Evolutionary conservation across 2,797 vertebrate species (phyloP).

Genomic region (Saxicola maurus): DNA sequence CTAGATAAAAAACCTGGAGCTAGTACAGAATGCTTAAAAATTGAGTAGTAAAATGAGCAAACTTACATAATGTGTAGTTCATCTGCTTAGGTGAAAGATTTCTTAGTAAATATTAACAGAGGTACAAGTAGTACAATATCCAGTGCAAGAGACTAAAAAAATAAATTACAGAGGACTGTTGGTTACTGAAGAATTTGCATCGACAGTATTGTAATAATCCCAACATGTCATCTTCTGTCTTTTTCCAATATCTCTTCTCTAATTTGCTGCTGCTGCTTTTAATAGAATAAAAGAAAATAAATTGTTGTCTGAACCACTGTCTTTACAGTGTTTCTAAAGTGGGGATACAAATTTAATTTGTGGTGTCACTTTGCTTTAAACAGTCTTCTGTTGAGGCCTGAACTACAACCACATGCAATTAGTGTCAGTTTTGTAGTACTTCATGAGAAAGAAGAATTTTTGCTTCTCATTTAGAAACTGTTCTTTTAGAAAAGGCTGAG

Average conservation of each 20-base stretch:
- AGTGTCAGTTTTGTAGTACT: conserved; percentile 32
- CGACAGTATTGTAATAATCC: conserved; percentile 1
- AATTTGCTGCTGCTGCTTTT: conserved; percentile 46
- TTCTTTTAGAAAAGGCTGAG: neutral
- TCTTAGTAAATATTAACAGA: neutral
- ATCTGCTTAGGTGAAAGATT: neutral
- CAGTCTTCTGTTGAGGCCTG: conserved; percentile 43
- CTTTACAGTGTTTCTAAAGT: conserved; percentile 31
- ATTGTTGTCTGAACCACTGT: conserved; percentile 38
- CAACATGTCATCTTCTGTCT: conserved; percentile 12
- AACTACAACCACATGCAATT: conserved; percentile 23
- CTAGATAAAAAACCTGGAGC: neutral
- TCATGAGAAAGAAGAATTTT: conserved; percentile 26
- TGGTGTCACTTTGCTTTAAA: conserved; percentile 38
- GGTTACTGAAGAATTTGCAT: conserved; percentile 21
- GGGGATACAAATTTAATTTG: conserved; percentile 32
- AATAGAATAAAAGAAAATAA: conserved; percentile 51
- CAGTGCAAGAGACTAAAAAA: neutral
- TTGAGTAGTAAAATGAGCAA: neutral
- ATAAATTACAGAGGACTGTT: neutral
- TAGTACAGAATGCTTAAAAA: neutral
- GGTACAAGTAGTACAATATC: neutral
- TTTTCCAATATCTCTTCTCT: conserved; percentile 10
- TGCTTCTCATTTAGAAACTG: conserved; percentile 6
- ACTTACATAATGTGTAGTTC: neutral